Percentiles rank a stretch among this genome's conserved stretches.
These are phyloP conservation scores for Rachycentron canadum DNA, from an alignment of 2,797 vertebrate genomes.

Conservation along the genomic window DNA sequence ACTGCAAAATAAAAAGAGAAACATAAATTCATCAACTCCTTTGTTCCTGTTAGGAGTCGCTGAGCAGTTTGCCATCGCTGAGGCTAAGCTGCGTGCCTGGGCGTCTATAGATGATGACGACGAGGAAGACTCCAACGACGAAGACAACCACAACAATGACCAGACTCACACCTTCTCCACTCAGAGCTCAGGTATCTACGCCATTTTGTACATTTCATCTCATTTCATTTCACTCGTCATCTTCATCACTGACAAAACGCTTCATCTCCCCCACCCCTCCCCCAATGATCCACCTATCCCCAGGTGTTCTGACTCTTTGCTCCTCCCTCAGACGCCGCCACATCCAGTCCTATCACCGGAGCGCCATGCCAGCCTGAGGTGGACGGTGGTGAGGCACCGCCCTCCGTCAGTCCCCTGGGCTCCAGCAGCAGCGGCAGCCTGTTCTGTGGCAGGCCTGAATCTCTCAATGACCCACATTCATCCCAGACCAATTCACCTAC, in stretches of 20 bases:
- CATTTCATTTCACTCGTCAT: constrained; percentile 29
- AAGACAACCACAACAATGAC: constrained; percentile 82
- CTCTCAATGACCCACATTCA: constrained; percentile 68
- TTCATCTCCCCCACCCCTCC: constrained; percentile 42
- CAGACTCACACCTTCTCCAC: constrained; percentile 48
- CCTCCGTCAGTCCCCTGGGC: constrained; percentile 83
- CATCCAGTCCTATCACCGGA: constrained; percentile 57
- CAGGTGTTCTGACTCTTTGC: constrained; percentile 82
- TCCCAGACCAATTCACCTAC: constrained; percentile 64
- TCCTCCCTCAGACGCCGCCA: constrained; percentile 80
- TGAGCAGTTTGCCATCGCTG: constrained; percentile 97
- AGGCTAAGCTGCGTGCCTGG: constrained; percentile 98
- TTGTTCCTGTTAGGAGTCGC: constrained; percentile 88
- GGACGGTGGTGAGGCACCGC: constrained; percentile 81
- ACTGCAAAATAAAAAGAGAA: neutral
- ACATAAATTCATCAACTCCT: neutral
- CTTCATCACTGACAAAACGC: constrained; percentile 39
- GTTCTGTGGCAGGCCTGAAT: constrained; percentile 49
- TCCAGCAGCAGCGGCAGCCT: constrained; percentile 82
- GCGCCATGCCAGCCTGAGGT: constrained; percentile 84
- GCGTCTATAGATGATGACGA: constrained; percentile 93
- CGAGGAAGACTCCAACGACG: constrained; percentile 88
- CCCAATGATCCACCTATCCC: constrained; percentile 28
- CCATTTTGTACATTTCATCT: constrained; percentile 22
- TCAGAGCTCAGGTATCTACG: constrained; percentile 79